phyloP scores from a whole-genome alignment of 2,113 vertebrate species.

The Turnix velox region DNA sequence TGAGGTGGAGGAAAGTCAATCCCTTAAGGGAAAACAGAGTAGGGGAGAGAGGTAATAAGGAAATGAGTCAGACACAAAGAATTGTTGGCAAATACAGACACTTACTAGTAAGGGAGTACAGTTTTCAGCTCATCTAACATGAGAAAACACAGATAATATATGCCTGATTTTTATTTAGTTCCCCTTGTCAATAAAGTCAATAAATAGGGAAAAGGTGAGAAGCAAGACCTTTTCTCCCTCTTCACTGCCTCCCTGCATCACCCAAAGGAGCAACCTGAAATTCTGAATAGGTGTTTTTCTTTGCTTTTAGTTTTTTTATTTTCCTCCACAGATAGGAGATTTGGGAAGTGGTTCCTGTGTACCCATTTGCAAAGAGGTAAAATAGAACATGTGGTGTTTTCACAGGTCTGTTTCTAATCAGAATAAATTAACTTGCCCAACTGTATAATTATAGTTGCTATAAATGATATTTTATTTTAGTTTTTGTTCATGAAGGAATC shows the following conservation, averaged over 20 bases:
- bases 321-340: background rate
- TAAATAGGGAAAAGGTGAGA: slow-evolving; percentile 31
- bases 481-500: slow-evolving; percentile 30
- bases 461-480: slow-evolving; percentile 67
- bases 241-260: slow-evolving; percentile 9
- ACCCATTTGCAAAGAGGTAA: slow-evolving; percentile 66
- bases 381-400: slow-evolving; percentile 71
- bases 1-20: slow-evolving; percentile 69
- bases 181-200: slow-evolving; percentile 8
- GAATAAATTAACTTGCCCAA: slow-evolving; percentile 55
- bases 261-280: background rate
- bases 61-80: slow-evolving; percentile 75
- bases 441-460: slow-evolving; percentile 47
- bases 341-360: slow-evolving; percentile 54
- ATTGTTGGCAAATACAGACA: slow-evolving; percentile 61
- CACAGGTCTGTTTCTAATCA: slow-evolving; percentile 70
- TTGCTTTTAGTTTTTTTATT: slow-evolving; percentile 42
- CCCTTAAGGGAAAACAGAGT: slow-evolving; percentile 68
- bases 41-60: slow-evolving; percentile 66
- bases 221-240: slow-evolving; percentile 5
- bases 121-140: slow-evolving; percentile 46
- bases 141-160: slow-evolving; percentile 44
- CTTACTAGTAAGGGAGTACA: slow-evolving; percentile 34
- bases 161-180: slow-evolving; percentile 50
- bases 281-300: slow-evolving; percentile 60